Evolutionary conservation across 1,140 invertebrate species (phyloP), one percentile per base, ranked within the genome.

Genomic region (Aphaenogaster rudis): DNA sequence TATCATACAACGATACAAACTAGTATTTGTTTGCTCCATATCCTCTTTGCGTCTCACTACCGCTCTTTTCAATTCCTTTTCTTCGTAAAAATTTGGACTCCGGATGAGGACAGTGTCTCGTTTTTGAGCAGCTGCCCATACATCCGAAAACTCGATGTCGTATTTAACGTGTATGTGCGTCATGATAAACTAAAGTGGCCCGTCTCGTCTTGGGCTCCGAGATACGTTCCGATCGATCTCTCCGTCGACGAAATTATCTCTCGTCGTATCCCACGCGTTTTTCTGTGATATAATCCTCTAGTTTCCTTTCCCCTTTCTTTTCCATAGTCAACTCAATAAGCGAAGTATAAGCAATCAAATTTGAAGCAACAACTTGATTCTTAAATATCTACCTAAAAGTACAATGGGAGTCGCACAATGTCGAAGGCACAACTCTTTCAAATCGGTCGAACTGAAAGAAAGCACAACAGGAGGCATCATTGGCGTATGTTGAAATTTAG

Each of bases 1-100:
- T 88, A 91, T 72, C 88, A 89, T 91, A 91, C 77, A 91, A 91
- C 89, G 90, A 93, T 92, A 92, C 88, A 91, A 91, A 91, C 86
- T 91, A 86, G 48, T 85, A 79, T 61, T 71, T 72, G 39, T 80
- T 71, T 88, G 64, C 21, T 89, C 52, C 80, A 69, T 69, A 79
- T 86, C 45, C 50, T 88, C 57, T 71, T 57, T 66, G 48, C 50
- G 63, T 84, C 45, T 66, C 45, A 48, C 64, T 90, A 86, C 59
- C 69, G 71, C 50, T 86, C 66, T 57, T 80, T 69, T 89, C 71
- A 76, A 88, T 85, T 90, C 45, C 66, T 50, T 79, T 64, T 86
- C 17, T 78, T 45, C 28, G 59, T 78, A 86, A 88, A 91, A 88
- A 86, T 86, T 78, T 86, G 36, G 28, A 79, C n/a, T 82, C 57